A percentile compares a stretch with the other conserved stretches of the same genome.
phyloP scores from a whole-genome alignment of 2,113 vertebrate genomes.

The Amblyopsis rosae region DNA sequence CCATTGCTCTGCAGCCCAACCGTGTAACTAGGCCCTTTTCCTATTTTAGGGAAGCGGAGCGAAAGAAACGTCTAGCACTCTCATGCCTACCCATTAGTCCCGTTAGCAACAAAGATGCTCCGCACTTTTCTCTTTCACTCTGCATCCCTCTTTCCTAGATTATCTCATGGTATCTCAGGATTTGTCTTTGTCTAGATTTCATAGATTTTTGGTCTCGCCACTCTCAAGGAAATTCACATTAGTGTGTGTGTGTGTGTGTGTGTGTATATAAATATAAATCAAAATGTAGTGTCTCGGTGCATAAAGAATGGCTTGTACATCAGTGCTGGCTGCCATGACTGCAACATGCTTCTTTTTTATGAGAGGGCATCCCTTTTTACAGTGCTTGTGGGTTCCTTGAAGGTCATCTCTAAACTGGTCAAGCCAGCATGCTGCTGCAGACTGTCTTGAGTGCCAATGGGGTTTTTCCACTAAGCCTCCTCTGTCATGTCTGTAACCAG shows the following conservation, averaged over 20 bases:
- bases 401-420: slow-evolving; percentile 54
- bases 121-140: slow-evolving; percentile 14
- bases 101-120: slow-evolving; percentile 33
- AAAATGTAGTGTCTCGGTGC: too few species aligned
- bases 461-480: slow-evolving; percentile 65
- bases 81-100: slow-evolving; percentile 44
- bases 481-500: slow-evolving; percentile 51
- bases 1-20: slow-evolving; percentile 75
- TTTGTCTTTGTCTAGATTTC: slow-evolving; percentile 53
- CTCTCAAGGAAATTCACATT: slow-evolving; percentile 68
- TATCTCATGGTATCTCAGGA: slow-evolving; percentile 38
- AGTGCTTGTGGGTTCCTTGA: slow-evolving; percentile 53
- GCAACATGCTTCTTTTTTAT: slow-evolving; percentile 48
- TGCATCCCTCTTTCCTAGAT: slow-evolving; percentile 20
- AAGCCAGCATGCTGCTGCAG: slow-evolving; percentile 40
- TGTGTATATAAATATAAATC: too few species aligned
- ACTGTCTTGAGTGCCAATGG: slow-evolving; percentile 51
- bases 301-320: slow-evolving; percentile 45
- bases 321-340: slow-evolving; percentile 57
- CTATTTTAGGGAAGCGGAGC: slow-evolving; percentile 62
- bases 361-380: slow-evolving; percentile 39
- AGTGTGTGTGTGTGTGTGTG: too few species aligned
- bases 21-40: slow-evolving; percentile 73
- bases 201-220: slow-evolving; percentile 19
- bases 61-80: slow-evolving; percentile 48